These are phyloP conservation scores for Theocolax elegans DNA, from an alignment of 1,140 invertebrate species.

Conservation along the genomic window DNA sequence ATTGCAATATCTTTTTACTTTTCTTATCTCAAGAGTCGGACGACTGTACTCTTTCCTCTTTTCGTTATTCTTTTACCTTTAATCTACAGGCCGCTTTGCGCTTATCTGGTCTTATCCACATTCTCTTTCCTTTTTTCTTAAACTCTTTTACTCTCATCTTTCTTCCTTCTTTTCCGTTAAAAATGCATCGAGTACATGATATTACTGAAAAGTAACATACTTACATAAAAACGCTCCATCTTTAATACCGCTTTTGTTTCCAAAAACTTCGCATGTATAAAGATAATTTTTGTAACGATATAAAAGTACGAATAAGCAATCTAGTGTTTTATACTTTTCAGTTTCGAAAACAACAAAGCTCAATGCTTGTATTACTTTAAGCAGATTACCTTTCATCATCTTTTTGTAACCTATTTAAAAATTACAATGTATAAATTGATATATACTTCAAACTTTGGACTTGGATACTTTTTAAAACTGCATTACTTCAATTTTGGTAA, in stretches of 20 bases:
- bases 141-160: slow-evolving; percentile 1
- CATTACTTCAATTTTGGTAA: no score
- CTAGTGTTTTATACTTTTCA: not conserved
- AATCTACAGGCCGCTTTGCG: slow-evolving; percentile 29
- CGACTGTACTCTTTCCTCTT: slow-evolving; percentile 24
- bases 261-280: not conserved
- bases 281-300: slow-evolving; percentile 25
- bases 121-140: slow-evolving; percentile 24
- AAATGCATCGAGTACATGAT: slow-evolving; percentile 19
- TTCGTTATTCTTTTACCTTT: slow-evolving; percentile 39
- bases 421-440: no score
- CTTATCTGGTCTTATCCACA: slow-evolving; percentile 30
- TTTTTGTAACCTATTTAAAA: no score
- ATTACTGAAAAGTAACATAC: slow-evolving; percentile 28
- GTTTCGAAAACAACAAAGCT: no score
- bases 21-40: slow-evolving; percentile 24
- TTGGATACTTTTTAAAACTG: no score
- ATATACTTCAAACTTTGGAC: no score
- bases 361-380: no score
- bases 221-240: slow-evolving; percentile 23
- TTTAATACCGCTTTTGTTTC: slow-evolving; percentile 25
- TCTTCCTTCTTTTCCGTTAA: not conserved
- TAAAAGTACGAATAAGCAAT: not conserved
- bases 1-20: slow-evolving; percentile 18
- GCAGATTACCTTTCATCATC: no score